Evolutionary conservation across 2,888 invertebrate species (phyloP).

Genomic region (Watsonalla cultraria): DNA sequence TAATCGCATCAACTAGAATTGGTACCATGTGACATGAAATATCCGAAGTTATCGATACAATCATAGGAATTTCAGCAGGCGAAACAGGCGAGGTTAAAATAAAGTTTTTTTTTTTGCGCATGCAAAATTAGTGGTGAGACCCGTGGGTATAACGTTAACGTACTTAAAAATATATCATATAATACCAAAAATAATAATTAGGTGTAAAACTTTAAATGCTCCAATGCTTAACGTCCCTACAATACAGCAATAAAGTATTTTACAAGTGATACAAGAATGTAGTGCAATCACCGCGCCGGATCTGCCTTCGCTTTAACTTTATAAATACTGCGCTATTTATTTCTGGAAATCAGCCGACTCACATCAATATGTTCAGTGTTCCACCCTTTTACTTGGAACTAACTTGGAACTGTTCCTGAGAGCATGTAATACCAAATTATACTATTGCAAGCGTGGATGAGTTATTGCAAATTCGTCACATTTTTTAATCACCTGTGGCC

Average conservation of each 20-base stretch:
- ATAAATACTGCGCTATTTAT: slow-evolving; percentile 77
- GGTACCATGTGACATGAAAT: slow-evolving; percentile 8
- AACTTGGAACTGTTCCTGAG: not conserved
- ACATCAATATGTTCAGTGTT: slow-evolving; percentile 50
- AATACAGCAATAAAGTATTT: slow-evolving; percentile 73
- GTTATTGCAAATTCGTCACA: too few species aligned
- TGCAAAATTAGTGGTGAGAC: too few species aligned
- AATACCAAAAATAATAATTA: not conserved
- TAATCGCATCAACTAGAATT: slow-evolving; percentile 22
- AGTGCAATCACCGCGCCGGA: slow-evolving; percentile 62
- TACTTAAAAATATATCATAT: not conserved
- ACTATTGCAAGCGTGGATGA: too few species aligned
- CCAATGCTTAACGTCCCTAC: slow-evolving; percentile 31
- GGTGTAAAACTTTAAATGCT: slow-evolving; percentile 15
- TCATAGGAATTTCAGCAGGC: too few species aligned
- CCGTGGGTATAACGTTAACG: too few species aligned
- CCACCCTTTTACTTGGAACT: slow-evolving; percentile 24
- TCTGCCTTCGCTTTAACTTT: slow-evolving; percentile 68
- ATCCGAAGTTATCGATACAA: not conserved
- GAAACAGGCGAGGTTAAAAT: too few species aligned
- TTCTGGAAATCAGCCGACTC: slow-evolving; percentile 69
- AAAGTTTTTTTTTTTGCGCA: too few species aligned
- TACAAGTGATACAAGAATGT: slow-evolving; percentile 76
- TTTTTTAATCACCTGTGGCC: too few species aligned
- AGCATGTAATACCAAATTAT: too few species aligned